phyloP scores from a whole-genome alignment of 1,140 invertebrate species.

The Chironomus striatipennis region DNA sequence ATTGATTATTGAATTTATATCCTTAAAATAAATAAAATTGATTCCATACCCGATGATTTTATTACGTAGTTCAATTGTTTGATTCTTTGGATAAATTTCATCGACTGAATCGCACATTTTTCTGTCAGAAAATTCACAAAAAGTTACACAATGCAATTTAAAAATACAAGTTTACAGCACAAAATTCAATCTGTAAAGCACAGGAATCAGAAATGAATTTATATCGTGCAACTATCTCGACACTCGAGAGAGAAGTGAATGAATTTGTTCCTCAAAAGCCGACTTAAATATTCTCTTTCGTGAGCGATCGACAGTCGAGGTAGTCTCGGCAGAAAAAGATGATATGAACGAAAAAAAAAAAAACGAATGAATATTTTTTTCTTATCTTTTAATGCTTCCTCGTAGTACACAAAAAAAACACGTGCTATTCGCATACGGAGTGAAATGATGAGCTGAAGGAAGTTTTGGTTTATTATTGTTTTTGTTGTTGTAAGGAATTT shows the following conservation, averaged over 20 bases:
- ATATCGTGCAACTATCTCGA: not conserved
- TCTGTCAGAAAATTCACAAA: not conserved
- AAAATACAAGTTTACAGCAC: not conserved
- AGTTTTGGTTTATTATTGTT: too few species aligned
- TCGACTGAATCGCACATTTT: not conserved
- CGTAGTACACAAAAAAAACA: too few species aligned
- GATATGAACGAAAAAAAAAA: too few species aligned
- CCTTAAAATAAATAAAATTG: too few species aligned
- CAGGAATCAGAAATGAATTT: not conserved
- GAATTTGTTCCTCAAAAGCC: not conserved
- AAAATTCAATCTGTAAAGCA: not conserved
- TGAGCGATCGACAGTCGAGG: not conserved
- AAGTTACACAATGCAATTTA: not conserved
- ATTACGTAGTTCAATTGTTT: not conserved
- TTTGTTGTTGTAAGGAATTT: too few species aligned
- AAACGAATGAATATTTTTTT: too few species aligned
- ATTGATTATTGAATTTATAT: not conserved
- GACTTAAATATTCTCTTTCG: not conserved
- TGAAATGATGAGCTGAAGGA: too few species aligned
- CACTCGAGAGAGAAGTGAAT: not conserved
- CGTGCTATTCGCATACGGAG: too few species aligned
- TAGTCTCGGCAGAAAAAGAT: not conserved
- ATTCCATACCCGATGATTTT: not conserved
- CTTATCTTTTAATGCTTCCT: too few species aligned
- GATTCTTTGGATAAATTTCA: not conserved